A percentile compares a stretch with the other conserved stretches of the same genome.
These are phyloP conservation scores for Sisyra terminalis DNA, from an alignment of 2,888 invertebrate species.

Conservation along the genomic window DNA sequence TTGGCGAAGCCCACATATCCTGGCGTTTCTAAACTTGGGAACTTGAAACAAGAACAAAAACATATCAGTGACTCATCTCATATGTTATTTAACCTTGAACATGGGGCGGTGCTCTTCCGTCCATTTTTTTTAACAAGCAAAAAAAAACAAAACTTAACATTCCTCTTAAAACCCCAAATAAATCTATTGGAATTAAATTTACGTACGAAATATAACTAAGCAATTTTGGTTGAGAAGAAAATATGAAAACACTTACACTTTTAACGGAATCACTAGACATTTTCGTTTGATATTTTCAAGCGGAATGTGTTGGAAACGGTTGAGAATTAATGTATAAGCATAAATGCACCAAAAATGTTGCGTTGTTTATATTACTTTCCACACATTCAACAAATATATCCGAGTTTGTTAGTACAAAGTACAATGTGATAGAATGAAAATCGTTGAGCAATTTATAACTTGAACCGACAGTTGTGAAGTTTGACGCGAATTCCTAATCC, in stretches of 20 bases:
- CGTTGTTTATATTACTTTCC: too few species aligned
- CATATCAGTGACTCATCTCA: constrained; percentile 2
- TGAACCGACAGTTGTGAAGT: too few species aligned
- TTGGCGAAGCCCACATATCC: constrained; percentile 91
- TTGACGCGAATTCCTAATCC: too few species aligned
- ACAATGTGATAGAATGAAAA: too few species aligned
- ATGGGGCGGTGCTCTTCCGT: not conserved
- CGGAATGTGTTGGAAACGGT: too few species aligned
- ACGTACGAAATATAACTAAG: not conserved
- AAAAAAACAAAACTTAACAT: constrained; percentile 7
- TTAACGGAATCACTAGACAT: constrained; percentile 39
- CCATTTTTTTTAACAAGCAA: not conserved
- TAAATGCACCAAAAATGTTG: too few species aligned
- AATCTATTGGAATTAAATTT: not conserved
- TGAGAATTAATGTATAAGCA: too few species aligned
- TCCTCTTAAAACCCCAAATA: constrained; percentile 2
- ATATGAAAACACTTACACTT: constrained; percentile 29
- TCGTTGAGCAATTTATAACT: too few species aligned
- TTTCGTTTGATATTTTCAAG: constrained; percentile 13
- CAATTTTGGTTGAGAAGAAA: constrained; percentile 8
- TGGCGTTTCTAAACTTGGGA: constrained; percentile 69
- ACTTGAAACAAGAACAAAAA: constrained; percentile 32
- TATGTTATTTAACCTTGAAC: not conserved
- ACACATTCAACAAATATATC: too few species aligned
- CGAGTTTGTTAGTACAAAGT: too few species aligned